Conservation (phyloP, 2,113 vertebrate species). For the Alces alces region DNA sequence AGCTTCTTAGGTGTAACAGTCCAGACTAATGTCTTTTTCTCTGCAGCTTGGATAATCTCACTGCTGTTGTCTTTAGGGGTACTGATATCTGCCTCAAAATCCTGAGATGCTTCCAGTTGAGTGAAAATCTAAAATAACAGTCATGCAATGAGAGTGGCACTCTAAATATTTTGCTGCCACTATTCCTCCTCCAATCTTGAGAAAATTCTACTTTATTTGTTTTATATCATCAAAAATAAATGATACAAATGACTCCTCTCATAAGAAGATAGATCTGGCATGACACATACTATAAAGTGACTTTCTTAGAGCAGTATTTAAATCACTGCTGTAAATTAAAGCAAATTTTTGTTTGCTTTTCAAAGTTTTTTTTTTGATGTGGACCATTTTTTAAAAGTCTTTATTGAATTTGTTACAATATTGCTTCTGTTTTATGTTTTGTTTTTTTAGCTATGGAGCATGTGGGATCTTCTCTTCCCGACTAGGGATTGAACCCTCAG, state of each 20-base stretch:
- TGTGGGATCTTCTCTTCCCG: background rate
- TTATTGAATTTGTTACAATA: background rate
- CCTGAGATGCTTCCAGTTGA: conserved; percentile 50
- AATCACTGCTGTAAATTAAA: background rate
- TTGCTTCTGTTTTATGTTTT: background rate
- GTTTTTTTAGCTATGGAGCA: background rate
- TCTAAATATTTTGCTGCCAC: background rate
- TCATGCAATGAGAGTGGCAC: background rate
- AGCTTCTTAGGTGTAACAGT: conserved; percentile 61
- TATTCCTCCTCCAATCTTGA: background rate
- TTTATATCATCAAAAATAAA: conserved; percentile 18
- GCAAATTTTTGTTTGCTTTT: background rate
- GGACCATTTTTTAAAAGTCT: background rate
- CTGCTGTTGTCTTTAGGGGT: background rate
- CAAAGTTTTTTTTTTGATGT: background rate
- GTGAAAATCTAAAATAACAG: conserved; percentile 70
- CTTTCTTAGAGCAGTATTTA: background rate
- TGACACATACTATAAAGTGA: background rate
- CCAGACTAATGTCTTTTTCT: conserved; percentile 79
- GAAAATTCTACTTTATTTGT: background rate
- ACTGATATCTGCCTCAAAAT: conserved; percentile 64
- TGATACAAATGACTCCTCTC: background rate
- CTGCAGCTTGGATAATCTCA: conserved; percentile 66
- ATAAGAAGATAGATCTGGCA: background rate
- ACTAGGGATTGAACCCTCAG: background rate